Evolutionary conservation across 2,797 vertebrate species (phyloP).

Genomic region (Squalus acanthias): DNA sequence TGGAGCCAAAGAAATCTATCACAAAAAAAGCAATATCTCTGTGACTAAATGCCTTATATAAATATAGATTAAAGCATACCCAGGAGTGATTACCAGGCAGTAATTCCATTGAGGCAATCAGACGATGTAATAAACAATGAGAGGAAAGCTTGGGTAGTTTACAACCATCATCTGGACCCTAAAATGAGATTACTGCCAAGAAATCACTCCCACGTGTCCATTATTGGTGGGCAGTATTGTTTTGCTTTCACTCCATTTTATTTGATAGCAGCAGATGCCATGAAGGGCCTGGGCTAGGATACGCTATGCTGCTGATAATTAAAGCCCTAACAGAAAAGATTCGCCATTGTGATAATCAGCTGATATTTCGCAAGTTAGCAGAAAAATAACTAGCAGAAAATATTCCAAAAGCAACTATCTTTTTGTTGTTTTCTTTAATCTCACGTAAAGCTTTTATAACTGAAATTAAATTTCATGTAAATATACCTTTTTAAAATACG

Average conservation of each 20-base stretch:
- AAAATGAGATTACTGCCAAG: constrained; percentile 24
- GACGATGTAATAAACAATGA: constrained; percentile 23
- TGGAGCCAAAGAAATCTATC: constrained; percentile 19
- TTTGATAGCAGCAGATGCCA: constrained; percentile 10
- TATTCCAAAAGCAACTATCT: background rate
- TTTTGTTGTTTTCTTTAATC: background rate
- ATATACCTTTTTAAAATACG: background rate
- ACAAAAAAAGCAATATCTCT: constrained; percentile 23
- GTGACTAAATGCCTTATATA: constrained; percentile 8
- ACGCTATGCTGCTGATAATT: background rate
- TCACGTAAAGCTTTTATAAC: background rate
- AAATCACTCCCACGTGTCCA: background rate
- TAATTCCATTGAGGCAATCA: constrained; percentile 37
- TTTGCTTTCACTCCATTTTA: background rate
- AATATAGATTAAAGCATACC: constrained; percentile 27
- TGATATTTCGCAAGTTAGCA: background rate
- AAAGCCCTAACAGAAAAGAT: background rate
- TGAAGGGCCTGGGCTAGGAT: background rate
- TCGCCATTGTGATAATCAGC: constrained; percentile 8
- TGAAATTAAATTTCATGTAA: background rate
- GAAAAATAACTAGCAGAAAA: background rate
- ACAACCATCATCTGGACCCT: constrained; percentile 22
- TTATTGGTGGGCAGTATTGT: constrained; percentile 13
- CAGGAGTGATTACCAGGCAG: constrained; percentile 22
- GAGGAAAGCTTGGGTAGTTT: constrained; percentile 25